These are phyloP conservation scores for Andrena haemorrhoa DNA, from an alignment of 2,888 invertebrate species.

Conservation along the genomic window DNA sequence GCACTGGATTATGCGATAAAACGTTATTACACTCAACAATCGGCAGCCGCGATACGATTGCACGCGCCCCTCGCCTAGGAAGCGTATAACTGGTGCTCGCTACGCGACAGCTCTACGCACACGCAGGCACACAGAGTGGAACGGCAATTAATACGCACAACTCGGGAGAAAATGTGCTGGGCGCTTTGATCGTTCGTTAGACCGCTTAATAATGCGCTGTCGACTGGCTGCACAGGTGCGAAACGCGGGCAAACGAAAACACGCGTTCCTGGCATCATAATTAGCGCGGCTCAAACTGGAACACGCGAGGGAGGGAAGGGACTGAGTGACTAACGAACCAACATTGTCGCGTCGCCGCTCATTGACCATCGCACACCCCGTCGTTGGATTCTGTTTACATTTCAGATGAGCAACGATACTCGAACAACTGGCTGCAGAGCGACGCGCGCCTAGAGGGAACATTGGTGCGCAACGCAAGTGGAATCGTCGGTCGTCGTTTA, in stretches of 20 bases:
- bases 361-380: conserved; percentile 30
- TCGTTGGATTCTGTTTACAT: conserved; percentile 41
- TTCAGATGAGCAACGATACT: conserved; percentile 28
- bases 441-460: background rate
- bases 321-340: conserved; percentile 37
- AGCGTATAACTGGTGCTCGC: background rate
- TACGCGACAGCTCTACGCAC: background rate
- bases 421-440: conserved; percentile 5
- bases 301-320: background rate
- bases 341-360: conserved; percentile 48
- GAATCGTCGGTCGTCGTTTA: background rate
- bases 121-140: background rate
- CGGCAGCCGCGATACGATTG: background rate
- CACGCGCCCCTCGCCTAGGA: background rate
- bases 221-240: conserved; percentile 17
- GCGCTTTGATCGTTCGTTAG: conserved; percentile 15
- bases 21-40: conserved; percentile 17
- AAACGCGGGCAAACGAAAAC: conserved; percentile 30
- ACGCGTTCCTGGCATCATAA: conserved; percentile 20
- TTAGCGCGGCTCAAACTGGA: conserved; percentile 40
- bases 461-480: too few species aligned
- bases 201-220: background rate
- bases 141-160: conserved; percentile 16
- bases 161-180: background rate
- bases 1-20: conserved; percentile 2